Conservation (phyloP, 2,113 vertebrate genomes). For the Halcyon malimbica region DNA sequence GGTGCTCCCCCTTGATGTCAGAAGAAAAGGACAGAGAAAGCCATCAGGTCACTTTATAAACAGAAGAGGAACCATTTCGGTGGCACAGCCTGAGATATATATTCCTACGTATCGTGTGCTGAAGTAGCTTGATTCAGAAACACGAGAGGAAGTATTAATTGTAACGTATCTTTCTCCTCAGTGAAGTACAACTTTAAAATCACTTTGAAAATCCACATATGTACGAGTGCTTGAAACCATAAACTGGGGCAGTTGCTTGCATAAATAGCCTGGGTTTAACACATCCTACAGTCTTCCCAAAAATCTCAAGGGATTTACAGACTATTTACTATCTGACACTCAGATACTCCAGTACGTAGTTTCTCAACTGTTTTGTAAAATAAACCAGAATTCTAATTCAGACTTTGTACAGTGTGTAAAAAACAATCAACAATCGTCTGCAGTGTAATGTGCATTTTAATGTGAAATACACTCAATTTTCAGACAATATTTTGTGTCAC, state of each 20-base stretch:
- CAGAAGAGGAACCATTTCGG: background rate
- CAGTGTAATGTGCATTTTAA: background rate
- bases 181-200: background rate
- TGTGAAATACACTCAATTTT: background rate
- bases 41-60: background rate
- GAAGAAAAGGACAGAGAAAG: background rate
- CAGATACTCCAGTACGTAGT: background rate
- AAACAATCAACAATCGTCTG: background rate
- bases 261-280: background rate
- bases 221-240: background rate
- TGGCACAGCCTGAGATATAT: background rate
- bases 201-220: rapidly evolving
- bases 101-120: rapidly evolving
- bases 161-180: background rate
- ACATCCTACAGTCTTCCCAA: background rate
- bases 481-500: background rate
- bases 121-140: background rate
- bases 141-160: background rate
- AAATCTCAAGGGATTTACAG: background rate
- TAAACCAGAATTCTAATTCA: background rate
- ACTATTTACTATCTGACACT: background rate
- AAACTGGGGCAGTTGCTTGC: background rate
- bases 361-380: background rate
- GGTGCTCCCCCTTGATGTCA: conserved; percentile 82
- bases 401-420: background rate